Evolutionary conservation across 1,140 invertebrate species (phyloP).

Genomic region (Lordiphosa clarofinis): DNA sequence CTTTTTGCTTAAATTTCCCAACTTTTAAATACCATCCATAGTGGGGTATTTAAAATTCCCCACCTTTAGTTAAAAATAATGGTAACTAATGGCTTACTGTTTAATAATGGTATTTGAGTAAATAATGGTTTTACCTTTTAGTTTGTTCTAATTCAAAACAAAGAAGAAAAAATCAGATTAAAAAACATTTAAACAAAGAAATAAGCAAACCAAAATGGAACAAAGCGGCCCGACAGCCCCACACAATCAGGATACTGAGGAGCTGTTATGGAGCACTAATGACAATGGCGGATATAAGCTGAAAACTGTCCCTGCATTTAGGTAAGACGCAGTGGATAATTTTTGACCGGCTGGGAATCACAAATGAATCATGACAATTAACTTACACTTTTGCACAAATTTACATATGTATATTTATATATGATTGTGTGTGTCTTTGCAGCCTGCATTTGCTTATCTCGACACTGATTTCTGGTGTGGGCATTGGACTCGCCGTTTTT

Average conservation of each 20-base stretch:
- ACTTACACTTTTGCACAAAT: constrained; percentile 8
- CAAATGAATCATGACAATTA: constrained; percentile 22
- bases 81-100: no score
- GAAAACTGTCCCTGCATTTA: constrained; percentile 76
- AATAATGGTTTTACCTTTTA: no score
- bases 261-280: constrained; percentile 55
- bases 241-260: constrained; percentile 38
- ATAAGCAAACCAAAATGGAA: constrained; percentile 29
- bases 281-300: constrained; percentile 60
- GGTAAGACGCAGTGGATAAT: constrained; percentile 46
- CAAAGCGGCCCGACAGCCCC: constrained; percentile 19
- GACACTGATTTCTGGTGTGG: constrained; percentile 82
- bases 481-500: constrained; percentile 81
- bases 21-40: no score
- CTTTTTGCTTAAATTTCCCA: no score
- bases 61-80: no score
- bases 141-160: no score
- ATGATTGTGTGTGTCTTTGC: constrained; percentile 1
- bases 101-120: no score
- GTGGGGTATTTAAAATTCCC: no score
- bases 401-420: background rate
- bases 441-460: constrained; percentile 81
- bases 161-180: constrained; percentile 1
- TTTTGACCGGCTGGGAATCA: constrained; percentile 50
- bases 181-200: constrained; percentile 25